Base-by-base conservation (phyloP, 2,888 invertebrate genomes). In the Serripes groenlandicus region DNA sequence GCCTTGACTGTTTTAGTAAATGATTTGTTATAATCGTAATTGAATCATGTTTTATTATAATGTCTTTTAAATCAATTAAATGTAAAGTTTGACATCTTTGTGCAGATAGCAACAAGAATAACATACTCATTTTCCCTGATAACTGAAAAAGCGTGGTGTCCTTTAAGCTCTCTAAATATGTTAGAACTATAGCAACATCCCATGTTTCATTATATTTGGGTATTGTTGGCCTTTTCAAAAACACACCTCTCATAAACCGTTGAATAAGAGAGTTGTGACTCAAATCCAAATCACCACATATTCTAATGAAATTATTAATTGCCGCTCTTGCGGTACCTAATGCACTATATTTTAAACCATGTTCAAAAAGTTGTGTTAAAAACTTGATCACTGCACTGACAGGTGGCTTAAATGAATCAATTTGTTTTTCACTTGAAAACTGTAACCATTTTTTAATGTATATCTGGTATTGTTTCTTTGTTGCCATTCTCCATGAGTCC, bases 321-420 rank as follows among this genome's bases (percentile, higher is more conserved):
- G n/a, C n/a, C n/a, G n/a, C n/a, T n/a, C n/a, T n/a, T n/a, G n/a
- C n/a, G n/a, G n/a, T 75, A 9, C 26, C 35, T 9, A 75, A n/a
- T 0, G 54, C 64, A 75, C 71, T 64, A 34, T 80, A 75, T 18
- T 35, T 7, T 9, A 42, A 1, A 28, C 71, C 56, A 21, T 32
- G 0, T 37, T 64, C 26, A 64, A 37, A 80, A 21, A 80, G 21
- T 3, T n/a, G 5, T 7, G 70, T 75, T 21, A 80, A 56, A 71
- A 80, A 80, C 15, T 21, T 28, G 1, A 80, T 42, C 3, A 80
- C n/a, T 34, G 18, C 2, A 34, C 0, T 5, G 9, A 37, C 26
- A 62, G 56, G 7, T 23, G 79, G 75, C 0, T 34, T 62, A 34
- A 70, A 35, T 23, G 54, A 15, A 69, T 74, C 18, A 52, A 62